Evolutionary conservation across 2,888 invertebrate species (phyloP).

Genomic region (Nemoura dubitans): DNA sequence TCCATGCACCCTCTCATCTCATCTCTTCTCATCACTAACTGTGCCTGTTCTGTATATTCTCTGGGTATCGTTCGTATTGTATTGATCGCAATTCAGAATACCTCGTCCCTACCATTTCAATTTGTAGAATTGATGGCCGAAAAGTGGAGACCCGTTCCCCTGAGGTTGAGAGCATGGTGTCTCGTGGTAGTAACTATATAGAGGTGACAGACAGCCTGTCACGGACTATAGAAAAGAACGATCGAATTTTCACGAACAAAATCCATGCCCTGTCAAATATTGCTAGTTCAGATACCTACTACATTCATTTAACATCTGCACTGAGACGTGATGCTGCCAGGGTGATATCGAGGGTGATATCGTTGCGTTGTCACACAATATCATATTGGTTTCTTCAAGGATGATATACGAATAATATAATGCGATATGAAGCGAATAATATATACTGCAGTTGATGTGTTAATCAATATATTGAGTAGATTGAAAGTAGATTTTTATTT

Average conservation of each 20-base stretch:
- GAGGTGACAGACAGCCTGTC: not conserved
- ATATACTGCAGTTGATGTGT: not conserved
- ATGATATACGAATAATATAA: not conserved
- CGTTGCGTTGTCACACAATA: not conserved
- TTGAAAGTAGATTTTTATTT: not conserved
- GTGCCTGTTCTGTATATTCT: not conserved
- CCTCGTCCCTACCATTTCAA: slow-evolving; percentile 1
- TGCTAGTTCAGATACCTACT: not conserved
- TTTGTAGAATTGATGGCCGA: not conserved
- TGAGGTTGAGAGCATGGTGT: not conserved
- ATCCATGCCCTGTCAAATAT: not conserved
- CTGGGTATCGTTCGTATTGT: slow-evolving; percentile 3
- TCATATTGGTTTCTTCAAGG: not conserved
- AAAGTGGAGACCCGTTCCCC: not conserved
- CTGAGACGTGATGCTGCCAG: not conserved
- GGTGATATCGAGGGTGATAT: not conserved
- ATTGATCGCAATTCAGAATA: not conserved
- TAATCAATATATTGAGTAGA: not conserved
- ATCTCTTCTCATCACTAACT: slow-evolving; percentile 7
- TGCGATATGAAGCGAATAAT: not conserved
- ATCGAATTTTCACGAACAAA: not conserved
- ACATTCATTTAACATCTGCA: not conserved
- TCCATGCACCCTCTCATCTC: slow-evolving; percentile 7
- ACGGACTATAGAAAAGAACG: not conserved
- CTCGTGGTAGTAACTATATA: not conserved